Conservation (phyloP, 1,140 invertebrate genomes). For the Caerostris extrusa region DNA sequence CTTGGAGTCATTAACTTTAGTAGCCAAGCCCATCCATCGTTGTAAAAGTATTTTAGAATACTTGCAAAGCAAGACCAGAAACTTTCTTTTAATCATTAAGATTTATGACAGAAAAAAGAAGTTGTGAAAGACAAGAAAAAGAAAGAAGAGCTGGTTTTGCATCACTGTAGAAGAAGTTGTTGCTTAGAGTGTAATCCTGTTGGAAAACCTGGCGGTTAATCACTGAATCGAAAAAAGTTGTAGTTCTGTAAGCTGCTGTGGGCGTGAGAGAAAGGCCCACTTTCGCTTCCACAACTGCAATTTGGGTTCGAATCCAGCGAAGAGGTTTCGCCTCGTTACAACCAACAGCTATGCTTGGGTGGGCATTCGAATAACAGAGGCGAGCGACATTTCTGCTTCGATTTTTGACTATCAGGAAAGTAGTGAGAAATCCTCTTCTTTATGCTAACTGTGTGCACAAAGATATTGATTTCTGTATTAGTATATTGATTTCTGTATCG, state of each 20-base stretch:
- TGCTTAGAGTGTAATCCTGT: not conserved
- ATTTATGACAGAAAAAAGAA: not conserved
- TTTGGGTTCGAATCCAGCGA: not conserved
- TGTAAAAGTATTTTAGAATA: not conserved
- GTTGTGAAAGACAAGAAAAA: not conserved
- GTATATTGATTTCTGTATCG: no score
- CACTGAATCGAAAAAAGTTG: not conserved
- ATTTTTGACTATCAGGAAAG: not conserved
- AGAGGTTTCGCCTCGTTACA: slow-evolving; percentile 11
- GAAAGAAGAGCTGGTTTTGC: no score
- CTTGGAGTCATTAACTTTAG: no score
- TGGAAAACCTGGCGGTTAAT: not conserved
- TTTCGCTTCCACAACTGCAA: not conserved
- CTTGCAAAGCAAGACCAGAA: no score
- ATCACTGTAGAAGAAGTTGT: not conserved
- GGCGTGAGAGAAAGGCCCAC: slow-evolving; percentile 2
- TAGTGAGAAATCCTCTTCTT: not conserved
- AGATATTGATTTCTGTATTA: no score
- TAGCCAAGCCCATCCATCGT: not conserved
- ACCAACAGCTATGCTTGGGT: not conserved
- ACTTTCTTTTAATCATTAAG: not conserved
- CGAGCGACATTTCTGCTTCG: not conserved
- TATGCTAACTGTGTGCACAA: not conserved
- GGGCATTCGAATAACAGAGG: not conserved
- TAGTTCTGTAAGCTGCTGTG: not conserved